Percentiles rank a stretch among this genome's conserved stretches.
Conservation (phyloP, 2,113 vertebrate genomes). For the Epinephelus lanceolatus region DNA sequence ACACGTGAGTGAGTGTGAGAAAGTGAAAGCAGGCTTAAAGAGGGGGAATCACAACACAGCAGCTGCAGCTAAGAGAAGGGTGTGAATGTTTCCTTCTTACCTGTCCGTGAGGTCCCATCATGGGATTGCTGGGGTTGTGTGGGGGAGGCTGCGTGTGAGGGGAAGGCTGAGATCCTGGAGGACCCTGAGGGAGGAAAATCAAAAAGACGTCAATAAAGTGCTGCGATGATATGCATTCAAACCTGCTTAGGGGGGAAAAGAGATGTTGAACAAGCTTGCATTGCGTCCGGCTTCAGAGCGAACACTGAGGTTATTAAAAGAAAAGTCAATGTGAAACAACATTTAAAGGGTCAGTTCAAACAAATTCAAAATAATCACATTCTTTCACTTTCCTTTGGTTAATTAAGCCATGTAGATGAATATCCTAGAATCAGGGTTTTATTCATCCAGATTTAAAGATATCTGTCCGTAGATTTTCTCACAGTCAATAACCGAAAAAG, state of each 20-base stretch:
- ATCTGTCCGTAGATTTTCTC: background rate
- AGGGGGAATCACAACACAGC: background rate
- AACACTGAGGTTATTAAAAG: background rate
- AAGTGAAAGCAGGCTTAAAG: background rate
- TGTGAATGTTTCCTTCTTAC: constrained; percentile 71
- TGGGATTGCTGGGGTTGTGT: constrained; percentile 86
- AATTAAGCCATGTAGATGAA: background rate
- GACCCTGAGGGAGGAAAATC: constrained; percentile 78
- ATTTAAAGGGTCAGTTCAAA: background rate
- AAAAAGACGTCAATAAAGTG: constrained; percentile 46
- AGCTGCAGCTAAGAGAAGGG: background rate
- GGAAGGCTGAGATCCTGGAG: constrained; percentile 86
- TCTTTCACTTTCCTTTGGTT: background rate
- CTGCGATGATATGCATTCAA: constrained; percentile 11
- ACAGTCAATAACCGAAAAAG: too few species aligned
- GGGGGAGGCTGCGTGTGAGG: constrained; percentile 86
- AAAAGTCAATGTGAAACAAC: background rate
- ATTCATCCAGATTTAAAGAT: background rate
- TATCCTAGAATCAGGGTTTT: background rate
- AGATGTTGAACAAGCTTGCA: constrained; percentile 6
- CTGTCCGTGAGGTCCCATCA: constrained; percentile 88
- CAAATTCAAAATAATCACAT: background rate
- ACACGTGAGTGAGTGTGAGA: constrained; percentile 5
- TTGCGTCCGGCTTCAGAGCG: background rate
- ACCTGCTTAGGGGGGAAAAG: background rate